A percentile compares a stretch with the other conserved stretches of the same genome.
These are phyloP conservation scores for Portunus trituberculatus DNA, from an alignment of 1,140 invertebrate species.

Conservation along the genomic window DNA sequence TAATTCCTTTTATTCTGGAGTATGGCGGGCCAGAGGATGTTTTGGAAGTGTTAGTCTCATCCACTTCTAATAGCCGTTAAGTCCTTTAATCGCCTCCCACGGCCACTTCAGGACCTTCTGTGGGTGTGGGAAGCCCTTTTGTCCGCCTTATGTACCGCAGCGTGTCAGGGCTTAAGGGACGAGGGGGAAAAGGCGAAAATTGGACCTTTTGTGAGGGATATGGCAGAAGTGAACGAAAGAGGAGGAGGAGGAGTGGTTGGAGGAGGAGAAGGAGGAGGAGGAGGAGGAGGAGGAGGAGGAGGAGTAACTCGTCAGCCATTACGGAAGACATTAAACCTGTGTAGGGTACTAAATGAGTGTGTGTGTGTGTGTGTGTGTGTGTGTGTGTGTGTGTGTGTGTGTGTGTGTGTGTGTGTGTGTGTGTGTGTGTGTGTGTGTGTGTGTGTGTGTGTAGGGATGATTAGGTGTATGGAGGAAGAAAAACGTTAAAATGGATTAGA, in stretches of 20 bases:
- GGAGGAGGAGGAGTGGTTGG: neutral
- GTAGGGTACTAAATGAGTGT: neutral
- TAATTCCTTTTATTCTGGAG: too few relatives aligned
- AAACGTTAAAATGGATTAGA: neutral
- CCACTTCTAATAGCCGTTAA: too few relatives aligned
- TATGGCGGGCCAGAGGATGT: too few relatives aligned
- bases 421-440: conserved; percentile 41
- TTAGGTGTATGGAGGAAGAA: neutral
- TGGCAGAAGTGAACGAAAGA: neutral
- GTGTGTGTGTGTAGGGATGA: conserved; percentile 1
- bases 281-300: conserved; percentile 7
- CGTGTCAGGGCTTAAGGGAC: too few relatives aligned
- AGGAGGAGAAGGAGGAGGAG: neutral
- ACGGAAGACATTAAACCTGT: conserved; percentile 5
- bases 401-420: conserved; percentile 39
- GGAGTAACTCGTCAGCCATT: neutral
- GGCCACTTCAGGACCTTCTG: too few relatives aligned
- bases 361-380: conserved; percentile 51
- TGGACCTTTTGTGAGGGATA: neutral
- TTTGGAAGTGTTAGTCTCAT: too few relatives aligned
- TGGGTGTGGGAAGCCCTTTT: too few relatives aligned
- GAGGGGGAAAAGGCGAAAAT: neutral
- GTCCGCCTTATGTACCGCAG: too few relatives aligned
- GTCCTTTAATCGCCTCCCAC: too few relatives aligned
- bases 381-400: conserved; percentile 40